Evolutionary conservation across 2,888 invertebrate genomes (phyloP).

Genomic region (Pyrochroa serraticornis): DNA sequence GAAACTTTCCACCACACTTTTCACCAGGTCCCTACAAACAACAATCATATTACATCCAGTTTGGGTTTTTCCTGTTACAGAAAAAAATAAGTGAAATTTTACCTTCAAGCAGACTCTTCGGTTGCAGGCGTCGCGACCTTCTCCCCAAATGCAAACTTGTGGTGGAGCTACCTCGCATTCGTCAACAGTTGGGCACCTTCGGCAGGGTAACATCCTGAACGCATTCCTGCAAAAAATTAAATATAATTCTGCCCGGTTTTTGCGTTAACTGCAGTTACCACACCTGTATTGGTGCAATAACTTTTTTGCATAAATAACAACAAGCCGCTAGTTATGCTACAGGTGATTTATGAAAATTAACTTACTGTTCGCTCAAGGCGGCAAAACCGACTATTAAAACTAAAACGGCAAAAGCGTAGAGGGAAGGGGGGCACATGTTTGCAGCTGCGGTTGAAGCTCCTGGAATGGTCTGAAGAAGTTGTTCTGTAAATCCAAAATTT

Average conservation of each 20-base stretch:
- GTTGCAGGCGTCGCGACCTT: conserved; percentile 49
- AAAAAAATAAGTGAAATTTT: conserved; percentile 23
- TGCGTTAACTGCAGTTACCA: too few relatives aligned
- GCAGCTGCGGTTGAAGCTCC: conserved; percentile 27
- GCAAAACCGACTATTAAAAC: conserved; percentile 28
- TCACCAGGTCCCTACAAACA: conserved; percentile 52
- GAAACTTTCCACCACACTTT: conserved; percentile 49
- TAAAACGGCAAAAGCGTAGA: conserved; percentile 32
- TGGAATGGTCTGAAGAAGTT: conserved; percentile 31
- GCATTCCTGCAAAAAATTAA: conserved; percentile 7
- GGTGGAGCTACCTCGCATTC: conserved; percentile 51
- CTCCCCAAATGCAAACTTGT: conserved; percentile 51
- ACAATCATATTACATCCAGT: too few relatives aligned
- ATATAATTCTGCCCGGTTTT: background rate
- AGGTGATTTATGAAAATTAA: conserved; percentile 9
- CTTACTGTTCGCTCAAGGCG: conserved; percentile 37
- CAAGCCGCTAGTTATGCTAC: too few relatives aligned
- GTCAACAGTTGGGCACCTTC: conserved; percentile 35
- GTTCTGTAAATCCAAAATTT: conserved; percentile 30
- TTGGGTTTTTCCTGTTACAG: too few relatives aligned
- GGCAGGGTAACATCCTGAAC: conserved; percentile 27
- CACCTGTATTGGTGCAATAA: too few relatives aligned
- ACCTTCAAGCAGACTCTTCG: conserved; percentile 55
- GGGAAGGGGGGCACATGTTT: conserved; percentile 32
- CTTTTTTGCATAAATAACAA: too few relatives aligned